Evolutionary conservation across 2,113 vertebrate genomes (phyloP).

Genomic region (Ictalurus punctatus): DNA sequence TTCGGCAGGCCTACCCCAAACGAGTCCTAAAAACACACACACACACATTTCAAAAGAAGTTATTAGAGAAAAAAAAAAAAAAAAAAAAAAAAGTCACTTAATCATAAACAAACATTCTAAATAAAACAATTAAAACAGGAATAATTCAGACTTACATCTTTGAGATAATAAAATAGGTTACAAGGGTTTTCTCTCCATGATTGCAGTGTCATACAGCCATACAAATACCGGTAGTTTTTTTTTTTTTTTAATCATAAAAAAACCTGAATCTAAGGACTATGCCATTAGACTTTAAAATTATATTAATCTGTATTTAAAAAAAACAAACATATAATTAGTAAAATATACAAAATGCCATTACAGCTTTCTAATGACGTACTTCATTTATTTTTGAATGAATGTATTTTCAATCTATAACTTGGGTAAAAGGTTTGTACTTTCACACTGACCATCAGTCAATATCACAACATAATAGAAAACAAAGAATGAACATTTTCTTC

Average conservation of each 20-base stretch:
- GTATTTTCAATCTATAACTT: too few species aligned
- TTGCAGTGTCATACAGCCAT: too few species aligned
- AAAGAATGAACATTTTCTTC: neutral
- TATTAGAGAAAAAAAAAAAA: neutral
- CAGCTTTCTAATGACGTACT: neutral
- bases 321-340: neutral
- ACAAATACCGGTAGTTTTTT: too few species aligned
- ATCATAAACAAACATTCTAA: neutral
- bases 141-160: neutral
- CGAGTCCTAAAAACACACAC: slow-evolving; percentile 33
- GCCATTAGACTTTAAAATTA: neutral
- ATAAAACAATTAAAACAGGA: neutral
- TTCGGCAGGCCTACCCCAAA: slow-evolving; percentile 56
- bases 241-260: too few species aligned
- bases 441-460: too few species aligned
- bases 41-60: neutral
- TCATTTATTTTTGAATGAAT: neutral
- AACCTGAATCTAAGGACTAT: neutral
- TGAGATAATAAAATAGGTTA: neutral
- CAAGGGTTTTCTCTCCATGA: neutral
- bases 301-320: too few species aligned
- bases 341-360: neutral
- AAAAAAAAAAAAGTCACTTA: too few species aligned
- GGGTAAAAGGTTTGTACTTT: too few species aligned
- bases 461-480: neutral